Evolutionary conservation across 2,797 vertebrate species (phyloP).

Genomic region (Pampus argenteus): DNA sequence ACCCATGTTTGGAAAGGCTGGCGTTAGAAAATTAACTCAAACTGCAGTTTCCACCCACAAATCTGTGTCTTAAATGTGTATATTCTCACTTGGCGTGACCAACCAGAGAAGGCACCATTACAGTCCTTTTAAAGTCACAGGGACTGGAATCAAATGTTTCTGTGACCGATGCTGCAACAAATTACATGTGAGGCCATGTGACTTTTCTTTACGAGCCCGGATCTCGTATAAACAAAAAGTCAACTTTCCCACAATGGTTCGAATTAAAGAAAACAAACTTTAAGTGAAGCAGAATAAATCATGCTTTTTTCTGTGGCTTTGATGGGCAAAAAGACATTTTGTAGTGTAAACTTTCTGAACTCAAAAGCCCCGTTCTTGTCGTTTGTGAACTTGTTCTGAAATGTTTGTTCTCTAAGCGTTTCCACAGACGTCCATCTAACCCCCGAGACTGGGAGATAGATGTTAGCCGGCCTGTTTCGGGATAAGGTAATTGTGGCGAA

Average conservation of each 20-base stretch:
- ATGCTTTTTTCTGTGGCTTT: background rate
- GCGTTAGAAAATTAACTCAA: conserved; percentile 11
- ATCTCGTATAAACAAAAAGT: conserved; percentile 12
- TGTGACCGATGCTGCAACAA: background rate
- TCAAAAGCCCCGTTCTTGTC: background rate
- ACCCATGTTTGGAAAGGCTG: conserved; percentile 48
- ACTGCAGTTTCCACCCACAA: conserved; percentile 31
- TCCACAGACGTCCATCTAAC: background rate
- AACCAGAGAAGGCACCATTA: background rate
- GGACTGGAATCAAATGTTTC: background rate
- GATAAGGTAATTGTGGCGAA: conserved; percentile 50
- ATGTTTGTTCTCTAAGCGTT: conserved; percentile 3
- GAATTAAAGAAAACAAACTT: conserved; percentile 19
- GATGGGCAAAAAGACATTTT: conserved; percentile 5
- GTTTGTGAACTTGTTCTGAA: background rate
- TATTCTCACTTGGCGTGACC: conserved; percentile 10
- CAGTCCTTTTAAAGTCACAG: background rate
- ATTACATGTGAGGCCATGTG: conserved; percentile 1
- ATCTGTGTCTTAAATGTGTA: conserved; percentile 4
- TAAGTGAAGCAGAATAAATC: background rate
- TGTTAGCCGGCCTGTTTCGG: conserved; percentile 40
- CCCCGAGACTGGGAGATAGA: conserved; percentile 31
- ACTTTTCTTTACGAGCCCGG: conserved; percentile 28
- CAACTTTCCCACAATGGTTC: conserved; percentile 8
- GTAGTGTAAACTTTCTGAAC: background rate